Base-by-base conservation (phyloP, 2,888 invertebrate genomes). In the Drosophila neotestacea region DNA sequence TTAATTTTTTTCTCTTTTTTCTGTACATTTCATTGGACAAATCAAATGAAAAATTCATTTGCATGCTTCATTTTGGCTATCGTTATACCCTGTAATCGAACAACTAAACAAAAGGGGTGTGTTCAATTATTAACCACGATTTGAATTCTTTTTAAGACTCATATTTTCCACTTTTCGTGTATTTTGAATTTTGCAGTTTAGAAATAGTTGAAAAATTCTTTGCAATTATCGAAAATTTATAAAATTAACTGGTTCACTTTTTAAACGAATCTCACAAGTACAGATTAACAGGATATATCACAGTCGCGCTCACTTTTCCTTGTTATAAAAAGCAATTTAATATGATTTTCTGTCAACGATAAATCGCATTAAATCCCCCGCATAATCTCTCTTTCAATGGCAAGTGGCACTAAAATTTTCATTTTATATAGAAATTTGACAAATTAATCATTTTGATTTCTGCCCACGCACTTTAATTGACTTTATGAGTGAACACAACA, bases 391-490 rank as follows among this genome's bases (percentile, higher is more conserved):
- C 9, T 22, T 9, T 32, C 22, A 55, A 55, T 36, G 39, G 16
- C 48, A 11, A 52, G 11, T 4, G 4, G 39, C 38, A 36, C 42
- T 44, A 36, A 61, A 70, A 55, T 39, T 22, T 5, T 1, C 32
- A 54, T 46, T 76, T 38, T 27, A 64, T 64, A n/a, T 44, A 41
- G 16, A 36, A 27, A 42, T 52, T 41, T 32, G 62, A 44, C 36
- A 62, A 81, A 81, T 81, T 70, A 80, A 78, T 85, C 55, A 64
- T 65, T 58, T 70, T 68, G 75, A 79, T 73, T 85, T 78, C 56
- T 36, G 32, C 41, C 69, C 71, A 63, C 60, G 62, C 64, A 50
- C 62, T 70, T 67, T 70, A 70, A 65, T 81, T 74, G 74, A 61
- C 54, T 56, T 51, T 46, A 54, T 63, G 39, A 69, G 38, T 10